Evolutionary conservation across 2,888 invertebrate species (phyloP).

Genomic region (Melieria crassipennis): DNA sequence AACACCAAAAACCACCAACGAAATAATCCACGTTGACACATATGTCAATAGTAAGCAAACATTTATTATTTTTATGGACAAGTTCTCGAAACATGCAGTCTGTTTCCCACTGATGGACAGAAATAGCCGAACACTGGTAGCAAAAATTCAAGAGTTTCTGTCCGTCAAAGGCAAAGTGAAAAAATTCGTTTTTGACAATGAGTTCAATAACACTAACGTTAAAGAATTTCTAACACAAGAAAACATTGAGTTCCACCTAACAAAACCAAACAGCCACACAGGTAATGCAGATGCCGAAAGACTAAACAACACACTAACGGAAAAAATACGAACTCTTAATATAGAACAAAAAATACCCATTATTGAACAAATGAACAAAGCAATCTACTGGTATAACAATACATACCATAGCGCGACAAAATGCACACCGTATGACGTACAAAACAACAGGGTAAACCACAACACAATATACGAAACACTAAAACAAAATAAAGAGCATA

Average conservation of each 20-base stretch:
- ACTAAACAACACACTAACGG: conserved; percentile 10
- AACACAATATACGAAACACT: not conserved
- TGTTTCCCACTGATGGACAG: conserved; percentile 3
- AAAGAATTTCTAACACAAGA: not conserved
- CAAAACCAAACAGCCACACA: not conserved
- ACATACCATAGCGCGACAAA: conserved; percentile 3
- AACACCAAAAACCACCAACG: not conserved
- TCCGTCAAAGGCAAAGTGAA: not conserved
- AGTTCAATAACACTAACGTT: not conserved
- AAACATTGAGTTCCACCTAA: not conserved
- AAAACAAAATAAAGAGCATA: not conserved
- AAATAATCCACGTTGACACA: too few relatives aligned
- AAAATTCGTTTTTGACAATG: conserved; percentile 27
- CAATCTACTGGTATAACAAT: conserved; percentile 11
- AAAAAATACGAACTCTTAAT: conserved; percentile 15
- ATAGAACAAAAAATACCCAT: conserved; percentile 4
- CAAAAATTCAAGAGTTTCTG: too few relatives aligned
- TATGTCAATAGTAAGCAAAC: not conserved
- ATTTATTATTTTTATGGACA: conserved; percentile 24
- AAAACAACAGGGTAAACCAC: conserved; percentile 5
- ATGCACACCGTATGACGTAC: conserved; percentile 12
- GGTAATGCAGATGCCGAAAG: conserved; percentile 7
- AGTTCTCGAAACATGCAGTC: conserved; percentile 14
- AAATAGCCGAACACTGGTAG: too few relatives aligned
- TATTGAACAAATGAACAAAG: conserved; percentile 11